A percentile compares a stretch with the other conserved stretches of the same genome.
Evolutionary conservation across 23 tunicate species (phyloP).

Genomic region (Phallusia fumigata): DNA sequence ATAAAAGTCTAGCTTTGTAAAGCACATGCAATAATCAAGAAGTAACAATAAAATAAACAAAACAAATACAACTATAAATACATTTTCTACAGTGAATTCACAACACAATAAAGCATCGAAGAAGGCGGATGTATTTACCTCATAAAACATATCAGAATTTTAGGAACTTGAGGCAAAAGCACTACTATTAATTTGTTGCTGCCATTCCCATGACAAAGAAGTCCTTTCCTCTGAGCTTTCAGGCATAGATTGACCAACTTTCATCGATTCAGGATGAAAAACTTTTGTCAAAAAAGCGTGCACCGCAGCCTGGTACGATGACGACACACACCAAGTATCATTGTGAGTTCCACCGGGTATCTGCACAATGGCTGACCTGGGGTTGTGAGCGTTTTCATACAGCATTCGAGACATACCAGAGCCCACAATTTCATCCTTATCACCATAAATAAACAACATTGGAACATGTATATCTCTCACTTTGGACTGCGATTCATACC

Average conservation of each 20-base stretch:
- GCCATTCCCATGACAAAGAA: constrained; percentile 50
- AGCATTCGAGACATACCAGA: constrained; percentile 47
- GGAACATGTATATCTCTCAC: constrained; percentile 54
- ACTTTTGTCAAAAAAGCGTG: constrained; percentile 43
- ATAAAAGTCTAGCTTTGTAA: too few relatives aligned
- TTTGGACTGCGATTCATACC: constrained; percentile 59
- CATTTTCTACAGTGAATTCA: too few relatives aligned
- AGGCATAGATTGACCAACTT: not conserved
- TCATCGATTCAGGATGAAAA: constrained; percentile 9
- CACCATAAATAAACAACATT: constrained; percentile 62
- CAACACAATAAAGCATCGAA: too few relatives aligned
- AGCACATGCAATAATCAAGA: too few relatives aligned
- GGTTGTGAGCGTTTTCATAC: constrained; percentile 52
- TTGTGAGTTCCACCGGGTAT: constrained; percentile 71
- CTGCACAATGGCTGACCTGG: constrained; percentile 65
- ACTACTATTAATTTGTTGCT: not conserved
- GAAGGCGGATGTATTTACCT: too few relatives aligned
- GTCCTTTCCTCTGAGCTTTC: constrained; percentile 31
- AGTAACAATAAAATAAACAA: too few relatives aligned
- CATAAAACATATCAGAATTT: too few relatives aligned
- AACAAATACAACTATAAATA: too few relatives aligned
- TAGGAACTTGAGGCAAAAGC: too few relatives aligned
- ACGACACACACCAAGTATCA: constrained; percentile 84
- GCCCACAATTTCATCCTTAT: constrained; percentile 62
- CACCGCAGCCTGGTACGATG: constrained; percentile 38